These are phyloP conservation scores for Aspiorhynchus laticeps DNA, from an alignment of 2,113 vertebrate genomes.

Conservation along the genomic window DNA sequence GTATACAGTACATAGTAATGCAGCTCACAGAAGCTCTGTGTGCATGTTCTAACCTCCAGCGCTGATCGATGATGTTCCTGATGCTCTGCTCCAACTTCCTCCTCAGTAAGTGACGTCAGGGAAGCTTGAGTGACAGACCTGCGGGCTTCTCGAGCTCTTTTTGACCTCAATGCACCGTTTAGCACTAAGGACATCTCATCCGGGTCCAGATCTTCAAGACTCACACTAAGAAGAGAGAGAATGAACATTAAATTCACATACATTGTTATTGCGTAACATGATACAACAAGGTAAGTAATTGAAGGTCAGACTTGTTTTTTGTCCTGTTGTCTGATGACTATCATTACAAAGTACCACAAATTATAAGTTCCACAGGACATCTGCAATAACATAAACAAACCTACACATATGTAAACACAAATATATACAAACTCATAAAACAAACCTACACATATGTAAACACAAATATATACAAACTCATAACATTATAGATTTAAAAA, in stretches of 20 bases:
- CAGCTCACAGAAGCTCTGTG: neutral
- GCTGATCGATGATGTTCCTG: slow-evolving; percentile 48
- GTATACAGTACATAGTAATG: neutral
- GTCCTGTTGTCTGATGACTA: slow-evolving; percentile 1
- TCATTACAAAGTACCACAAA: slow-evolving; percentile 12
- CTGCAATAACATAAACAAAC: slow-evolving; percentile 13
- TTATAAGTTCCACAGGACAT: neutral
- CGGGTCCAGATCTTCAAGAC: slow-evolving; percentile 61
- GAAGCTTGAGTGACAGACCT: slow-evolving; percentile 55
- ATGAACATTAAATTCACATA: neutral
- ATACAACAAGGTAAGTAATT: neutral
- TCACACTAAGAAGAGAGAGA: slow-evolving; percentile 55
- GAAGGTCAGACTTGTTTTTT: neutral
- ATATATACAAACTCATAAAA: neutral
- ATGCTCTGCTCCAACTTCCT: slow-evolving; percentile 52
- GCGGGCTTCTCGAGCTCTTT: slow-evolving; percentile 40
- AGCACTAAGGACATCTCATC: slow-evolving; percentile 61
- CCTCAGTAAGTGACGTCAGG: slow-evolving; percentile 62
- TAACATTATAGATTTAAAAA: neutral
- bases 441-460: neutral
- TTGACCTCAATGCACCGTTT: slow-evolving; percentile 40
- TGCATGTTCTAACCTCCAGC: slow-evolving; percentile 54
- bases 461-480: neutral
- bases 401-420: neutral
- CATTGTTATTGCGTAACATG: slow-evolving; percentile 4